Evolutionary conservation across 2,888 invertebrate species (phyloP).

Genomic region (Lycophotia porphyrea): DNA sequence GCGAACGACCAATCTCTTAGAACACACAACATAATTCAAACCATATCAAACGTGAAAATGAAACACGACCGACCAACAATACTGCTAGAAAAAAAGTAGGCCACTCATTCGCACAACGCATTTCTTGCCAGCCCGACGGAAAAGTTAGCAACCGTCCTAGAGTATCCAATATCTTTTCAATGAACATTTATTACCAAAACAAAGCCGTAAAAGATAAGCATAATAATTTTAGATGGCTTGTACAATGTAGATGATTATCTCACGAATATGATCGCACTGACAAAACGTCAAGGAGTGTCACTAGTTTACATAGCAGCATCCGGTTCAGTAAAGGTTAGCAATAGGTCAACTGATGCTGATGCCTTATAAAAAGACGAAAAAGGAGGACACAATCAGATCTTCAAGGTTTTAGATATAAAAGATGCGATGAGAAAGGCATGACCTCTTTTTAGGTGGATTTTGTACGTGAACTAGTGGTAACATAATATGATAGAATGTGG

Average conservation of each 20-base stretch:
- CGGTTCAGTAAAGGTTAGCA: constrained; percentile 52
- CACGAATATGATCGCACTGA: constrained; percentile 45
- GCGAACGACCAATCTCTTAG: neutral
- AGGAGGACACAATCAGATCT: constrained; percentile 25
- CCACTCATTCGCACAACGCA: constrained; percentile 30
- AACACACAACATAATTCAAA: constrained; percentile 20
- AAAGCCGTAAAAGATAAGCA: constrained; percentile 23
- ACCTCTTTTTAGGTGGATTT: constrained; percentile 13
- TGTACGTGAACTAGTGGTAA: neutral
- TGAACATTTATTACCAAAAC: constrained; percentile 42
- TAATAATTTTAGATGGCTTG: constrained; percentile 21
- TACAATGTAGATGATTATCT: constrained; percentile 35
- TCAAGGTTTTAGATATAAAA: constrained; percentile 42
- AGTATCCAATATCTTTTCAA: neutral
- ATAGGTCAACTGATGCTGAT: constrained; percentile 48
- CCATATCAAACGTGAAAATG: constrained; percentile 21
- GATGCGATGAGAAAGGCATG: constrained; percentile 22
- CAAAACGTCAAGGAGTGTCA: constrained; percentile 34
- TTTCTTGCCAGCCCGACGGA: constrained; percentile 17
- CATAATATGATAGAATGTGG: neutral
- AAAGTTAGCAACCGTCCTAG: constrained; percentile 10
- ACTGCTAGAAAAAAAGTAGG: constrained; percentile 39
- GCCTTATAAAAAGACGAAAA: constrained; percentile 28
- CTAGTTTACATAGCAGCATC: constrained; percentile 54
- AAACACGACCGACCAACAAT: constrained; percentile 11